Base-by-base conservation (phyloP, 2,113 vertebrate species). In the Semnopithecus entellus region DNA sequence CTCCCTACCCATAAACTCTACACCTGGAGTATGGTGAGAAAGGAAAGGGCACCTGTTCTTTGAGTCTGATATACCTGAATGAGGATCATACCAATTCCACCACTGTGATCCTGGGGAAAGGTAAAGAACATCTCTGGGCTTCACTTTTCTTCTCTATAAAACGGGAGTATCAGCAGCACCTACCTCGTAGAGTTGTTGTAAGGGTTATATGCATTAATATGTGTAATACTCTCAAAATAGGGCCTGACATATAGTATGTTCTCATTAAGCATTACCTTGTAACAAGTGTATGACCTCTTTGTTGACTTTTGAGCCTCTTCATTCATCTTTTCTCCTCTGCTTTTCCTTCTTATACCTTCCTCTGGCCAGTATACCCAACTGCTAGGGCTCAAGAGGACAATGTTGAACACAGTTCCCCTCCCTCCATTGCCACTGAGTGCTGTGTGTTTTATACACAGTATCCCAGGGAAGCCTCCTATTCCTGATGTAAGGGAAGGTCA, bases 101-200 rank as follows among this genome's bases (percentile, higher is more conserved):
- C 35, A 35, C 5, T 0, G 17, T 17, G 25, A 8, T 18, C 79
- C 82, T 35, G 1, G 43, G 23, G 61, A 75, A 92, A 92, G 81
- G 38, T 17, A 73, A 1, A 82, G 70, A 55, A 68, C 35, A 3
- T 81, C 78, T 64, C 2, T 35, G 10, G 35, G 70, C 25, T 79
- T 93, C 48, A 11, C 5, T 52, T 73, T 86, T 57, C 25, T 95
- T 83, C 11, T 89, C 48, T 61, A 6, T 22, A 66, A 79, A 85
- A 78, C 0, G 6, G 30, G 3, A 1, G 18, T 38, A 23, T 40
- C 5, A 35, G 20, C 2, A 59, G 20, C 45, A 14, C 20, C 32
- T 66, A 14, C 3, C 40, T 40, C 3, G 18, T 17, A 66, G n/a
- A 35, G 45, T 23, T 22, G 7, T 9, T 48, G 7, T 66, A 38